These are phyloP conservation scores for Pseudolaguvia tuberculata DNA, from an alignment of 2,113 vertebrate genomes.

Conservation along the genomic window DNA sequence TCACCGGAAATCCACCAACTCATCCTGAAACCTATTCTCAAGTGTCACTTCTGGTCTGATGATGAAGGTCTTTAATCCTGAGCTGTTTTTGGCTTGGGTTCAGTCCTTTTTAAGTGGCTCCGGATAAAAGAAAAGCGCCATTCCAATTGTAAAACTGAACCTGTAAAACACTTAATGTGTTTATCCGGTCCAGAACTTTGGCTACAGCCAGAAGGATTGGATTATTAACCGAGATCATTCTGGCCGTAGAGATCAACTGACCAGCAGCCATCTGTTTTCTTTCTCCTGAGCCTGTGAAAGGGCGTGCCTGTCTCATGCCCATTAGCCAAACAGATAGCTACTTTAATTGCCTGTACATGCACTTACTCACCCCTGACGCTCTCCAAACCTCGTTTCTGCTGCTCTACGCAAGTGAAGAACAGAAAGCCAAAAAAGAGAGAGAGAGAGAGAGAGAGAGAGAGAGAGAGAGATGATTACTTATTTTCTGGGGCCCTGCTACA, in stretches of 20 bases:
- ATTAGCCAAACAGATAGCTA: constrained; percentile 74
- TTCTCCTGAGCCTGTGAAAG: constrained; percentile 20
- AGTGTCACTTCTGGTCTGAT: background rate
- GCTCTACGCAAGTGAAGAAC: constrained; percentile 66
- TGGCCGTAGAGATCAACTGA: constrained; percentile 12
- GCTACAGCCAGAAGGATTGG: constrained; percentile 15
- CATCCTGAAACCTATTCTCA: background rate
- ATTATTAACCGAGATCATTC: constrained; percentile 28
- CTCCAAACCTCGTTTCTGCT: constrained; percentile 47
- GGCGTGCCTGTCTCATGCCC: constrained; percentile 45
- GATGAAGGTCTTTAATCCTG: background rate
- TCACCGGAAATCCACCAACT: background rate
- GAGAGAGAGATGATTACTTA: constrained; percentile 73
- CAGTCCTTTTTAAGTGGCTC: background rate
- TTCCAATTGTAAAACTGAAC: background rate
- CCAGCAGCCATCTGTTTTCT: constrained; percentile 17
- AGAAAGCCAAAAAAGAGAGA: constrained; percentile 38
- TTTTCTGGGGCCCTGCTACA: constrained; percentile 73
- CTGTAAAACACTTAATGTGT: too few species aligned
- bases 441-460: constrained; percentile 48
- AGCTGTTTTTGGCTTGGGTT: background rate
- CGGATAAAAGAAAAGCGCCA: too few species aligned
- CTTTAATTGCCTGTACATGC: constrained; percentile 76
- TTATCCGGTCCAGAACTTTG: background rate
- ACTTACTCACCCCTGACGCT: constrained; percentile 58